phyloP scores from a whole-genome alignment of 2,113 vertebrate genomes.

The Axis porcinus region DNA sequence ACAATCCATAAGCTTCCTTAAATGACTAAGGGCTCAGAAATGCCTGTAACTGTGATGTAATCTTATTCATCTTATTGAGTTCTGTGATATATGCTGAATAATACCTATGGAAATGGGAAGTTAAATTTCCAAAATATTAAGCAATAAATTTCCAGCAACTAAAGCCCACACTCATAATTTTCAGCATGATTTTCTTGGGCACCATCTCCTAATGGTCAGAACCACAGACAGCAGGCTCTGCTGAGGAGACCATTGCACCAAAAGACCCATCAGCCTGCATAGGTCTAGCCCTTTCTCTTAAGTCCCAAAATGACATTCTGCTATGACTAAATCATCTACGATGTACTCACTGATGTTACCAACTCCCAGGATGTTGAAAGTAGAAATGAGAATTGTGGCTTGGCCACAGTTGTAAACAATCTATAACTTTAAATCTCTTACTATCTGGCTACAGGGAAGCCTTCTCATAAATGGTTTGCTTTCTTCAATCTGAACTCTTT shows the following conservation, averaged over 20 bases:
- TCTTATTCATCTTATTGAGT: not conserved
- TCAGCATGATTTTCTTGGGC: not conserved
- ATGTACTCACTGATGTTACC: not conserved
- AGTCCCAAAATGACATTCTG: not conserved
- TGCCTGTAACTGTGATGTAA: not conserved
- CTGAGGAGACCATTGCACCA: fast-evolving
- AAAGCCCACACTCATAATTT: not conserved
- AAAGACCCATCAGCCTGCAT: not conserved
- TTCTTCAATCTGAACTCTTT: not conserved
- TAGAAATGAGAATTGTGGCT: not conserved
- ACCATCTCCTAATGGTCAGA: not conserved
- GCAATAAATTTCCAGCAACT: not conserved
- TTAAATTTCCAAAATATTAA: not conserved
- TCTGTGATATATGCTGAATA: not conserved
- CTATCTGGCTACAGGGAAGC: not conserved
- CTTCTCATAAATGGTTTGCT: not conserved
- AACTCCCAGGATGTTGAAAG: not conserved
- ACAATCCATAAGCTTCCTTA: not conserved
- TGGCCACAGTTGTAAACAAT: not conserved
- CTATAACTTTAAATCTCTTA: not conserved
- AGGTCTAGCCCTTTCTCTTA: not conserved
- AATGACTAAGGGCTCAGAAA: not conserved
- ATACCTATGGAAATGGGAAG: not conserved
- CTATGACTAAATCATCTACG: fast-evolving
- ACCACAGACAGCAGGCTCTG: not conserved